Evolutionary conservation across 2,797 vertebrate species (phyloP).

Genomic region (Prionace glauca): DNA sequence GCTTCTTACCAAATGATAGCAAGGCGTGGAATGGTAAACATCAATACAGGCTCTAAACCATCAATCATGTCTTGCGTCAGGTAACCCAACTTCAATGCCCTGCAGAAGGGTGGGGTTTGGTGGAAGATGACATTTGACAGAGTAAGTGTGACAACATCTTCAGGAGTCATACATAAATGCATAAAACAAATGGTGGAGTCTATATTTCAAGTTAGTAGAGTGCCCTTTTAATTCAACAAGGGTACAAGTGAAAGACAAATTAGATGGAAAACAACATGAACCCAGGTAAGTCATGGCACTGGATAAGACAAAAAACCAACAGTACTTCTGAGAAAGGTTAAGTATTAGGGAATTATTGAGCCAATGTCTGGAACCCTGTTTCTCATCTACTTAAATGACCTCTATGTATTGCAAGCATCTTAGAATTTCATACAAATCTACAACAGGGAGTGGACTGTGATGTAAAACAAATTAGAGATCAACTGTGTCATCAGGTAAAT

Average conservation of each 20-base stretch:
- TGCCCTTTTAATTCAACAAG: background rate
- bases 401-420: background rate
- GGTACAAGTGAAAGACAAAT: background rate
- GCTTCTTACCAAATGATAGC: slow-evolving; percentile 58
- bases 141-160: background rate
- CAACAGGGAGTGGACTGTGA: background rate
- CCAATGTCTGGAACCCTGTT: background rate
- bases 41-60: slow-evolving; percentile 58
- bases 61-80: slow-evolving; percentile 64
- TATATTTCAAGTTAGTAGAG: background rate
- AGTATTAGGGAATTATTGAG: background rate
- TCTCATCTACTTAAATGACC: background rate
- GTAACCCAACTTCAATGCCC: slow-evolving; percentile 57
- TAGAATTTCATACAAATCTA: background rate
- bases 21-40: slow-evolving; percentile 65
- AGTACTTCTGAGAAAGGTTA: background rate
- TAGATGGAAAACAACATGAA: background rate
- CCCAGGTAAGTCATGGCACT: background rate
- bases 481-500: background rate
- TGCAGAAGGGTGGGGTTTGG: slow-evolving; percentile 38
- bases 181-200: background rate
- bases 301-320: background rate
- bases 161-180: background rate
- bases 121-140: background rate
- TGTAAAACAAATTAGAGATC: background rate